Evolutionary conservation across 2,888 invertebrate genomes (phyloP).

Genomic region (Buathra laborator): DNA sequence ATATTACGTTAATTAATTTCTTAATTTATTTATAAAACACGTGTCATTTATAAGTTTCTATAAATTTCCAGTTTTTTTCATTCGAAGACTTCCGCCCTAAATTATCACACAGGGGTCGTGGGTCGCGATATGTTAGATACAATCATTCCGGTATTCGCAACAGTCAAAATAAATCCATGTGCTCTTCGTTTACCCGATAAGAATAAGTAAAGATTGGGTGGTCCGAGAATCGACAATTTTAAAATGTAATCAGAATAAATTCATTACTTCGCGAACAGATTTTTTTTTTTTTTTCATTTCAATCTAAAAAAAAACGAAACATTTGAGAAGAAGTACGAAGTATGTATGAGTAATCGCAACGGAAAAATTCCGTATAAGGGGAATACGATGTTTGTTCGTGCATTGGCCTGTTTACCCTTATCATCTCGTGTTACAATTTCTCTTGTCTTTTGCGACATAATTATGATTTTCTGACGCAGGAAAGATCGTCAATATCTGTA

Average conservation of each 20-base stretch:
- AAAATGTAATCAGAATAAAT: neutral
- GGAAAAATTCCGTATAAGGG: neutral
- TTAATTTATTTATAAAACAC: too few relatives aligned
- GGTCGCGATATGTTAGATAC: neutral
- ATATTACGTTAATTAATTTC: too few relatives aligned
- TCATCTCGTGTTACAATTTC: slow-evolving; percentile 12
- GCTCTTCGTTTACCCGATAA: neutral
- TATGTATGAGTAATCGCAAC: neutral
- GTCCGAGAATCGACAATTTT: neutral
- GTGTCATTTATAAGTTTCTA: too few relatives aligned
- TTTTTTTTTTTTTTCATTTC: neutral
- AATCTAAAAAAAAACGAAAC: neutral
- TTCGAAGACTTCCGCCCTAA: neutral
- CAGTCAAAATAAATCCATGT: neutral
- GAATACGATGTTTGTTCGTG: neutral
- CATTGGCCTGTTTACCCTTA: slow-evolving; percentile 15
- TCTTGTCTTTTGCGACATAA: slow-evolving; percentile 28
- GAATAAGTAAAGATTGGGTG: neutral
- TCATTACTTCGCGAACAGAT: neutral
- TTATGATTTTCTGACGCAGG: slow-evolving; percentile 23
- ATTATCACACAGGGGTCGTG: neutral
- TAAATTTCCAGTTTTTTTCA: neutral
- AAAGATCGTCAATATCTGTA: slow-evolving; percentile 12
- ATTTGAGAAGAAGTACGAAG: neutral
- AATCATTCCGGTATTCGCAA: neutral